Evolutionary conservation across 2,797 vertebrate genomes (phyloP), one percentile per base, ranked within the genome.

Genomic region (Lepidocolaptes lacrymiger): DNA sequence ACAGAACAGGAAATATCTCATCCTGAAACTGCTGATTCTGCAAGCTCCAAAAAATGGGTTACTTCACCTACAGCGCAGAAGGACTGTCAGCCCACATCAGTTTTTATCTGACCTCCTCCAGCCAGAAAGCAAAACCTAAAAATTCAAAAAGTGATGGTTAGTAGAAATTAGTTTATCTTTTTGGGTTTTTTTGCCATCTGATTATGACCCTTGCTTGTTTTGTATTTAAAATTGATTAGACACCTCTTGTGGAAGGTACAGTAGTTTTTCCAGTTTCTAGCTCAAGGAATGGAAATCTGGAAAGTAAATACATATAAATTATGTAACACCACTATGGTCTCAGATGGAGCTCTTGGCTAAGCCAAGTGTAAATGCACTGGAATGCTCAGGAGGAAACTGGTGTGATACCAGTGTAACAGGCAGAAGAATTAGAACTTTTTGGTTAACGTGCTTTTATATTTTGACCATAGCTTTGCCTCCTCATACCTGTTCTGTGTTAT

Each of bases 11-110:
- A 80, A 92, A 32, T 34, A 76, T 62, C 48, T 89, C 78, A 77
- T 71, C 83, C 84, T 52, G 46, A 96, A 96, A 91, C 94, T 96
- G 94, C 81, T 76, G 67, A 69, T 44, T 30, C 22, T 78, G 62
- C 84, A 77, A 67, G 67, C 27, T 36, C 74, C 14, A 44, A 39
- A 46, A 68, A 48, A 37, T 5, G 39, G 21, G 89, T 78, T 84
- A 69, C 43, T 86, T 94, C 89, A 90, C 63, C 54, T 71, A 43
- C 63, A 8, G 54, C 30, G 23, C 17, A 19, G 11, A 48, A 48
- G 81, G 44, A 69, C 14, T 32, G 18, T 48, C 48, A 28, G 16
- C 7, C 9, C 8, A 17, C 9, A 34, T 23, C 19, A n/a, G 28
- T 39, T 92, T 93, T 88, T 68, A 37, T 72, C 39, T 84, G 69